Base-by-base conservation (phyloP, 53 echinoderm and acorn worm species). In the Hippasteria phrygiana region DNA sequence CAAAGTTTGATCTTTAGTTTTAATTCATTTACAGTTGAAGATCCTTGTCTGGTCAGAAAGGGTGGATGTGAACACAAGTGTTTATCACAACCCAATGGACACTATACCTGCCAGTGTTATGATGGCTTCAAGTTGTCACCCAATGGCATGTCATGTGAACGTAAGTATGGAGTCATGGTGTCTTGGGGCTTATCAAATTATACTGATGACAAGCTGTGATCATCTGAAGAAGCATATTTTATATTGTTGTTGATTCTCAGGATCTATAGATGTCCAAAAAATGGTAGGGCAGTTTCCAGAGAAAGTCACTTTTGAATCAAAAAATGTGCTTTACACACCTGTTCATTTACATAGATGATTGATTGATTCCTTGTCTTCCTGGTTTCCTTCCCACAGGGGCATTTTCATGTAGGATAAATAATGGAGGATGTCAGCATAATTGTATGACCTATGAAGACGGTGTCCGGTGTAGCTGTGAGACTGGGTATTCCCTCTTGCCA, bases 51-150 rank as follows among this genome's bases (percentile, higher is more conserved):
- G 34, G 76, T 91, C 9, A 88, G 93, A 77, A 97, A 95, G 32
- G 97, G 97, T 9, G 95, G 95, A 24, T 97, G 97, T 55, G 92
- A 97, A 31, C 97, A 97, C 46, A 89, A 92, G 48, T 97, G 97
- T 62, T 62, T 95, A 18, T 87, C 92, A 0, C 92, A 92, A 66
- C 71, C 93, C 18, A 88, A 92, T 24, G 97, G 97, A 5, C 70
- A 88, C 38, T 97, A 86, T 53, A 90, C 89, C 1, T 97, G 97
- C 79, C 95, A 94, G 74, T 95, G 97, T 38, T 87, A 89, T 32
- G 74, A 92, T 26, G 97, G 97, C 27, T 95, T 79, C 80, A 93
- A 89, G 67, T 87, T 97, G 40, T 62, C 92, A 11, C 73, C 89
- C n/a, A 88, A 95, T 43, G 93, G 94, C n/a, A 90, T 84, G 62